These are phyloP conservation scores for Hypolimnas misippus DNA, from an alignment of 2,888 invertebrate species.

Conservation along the genomic window DNA sequence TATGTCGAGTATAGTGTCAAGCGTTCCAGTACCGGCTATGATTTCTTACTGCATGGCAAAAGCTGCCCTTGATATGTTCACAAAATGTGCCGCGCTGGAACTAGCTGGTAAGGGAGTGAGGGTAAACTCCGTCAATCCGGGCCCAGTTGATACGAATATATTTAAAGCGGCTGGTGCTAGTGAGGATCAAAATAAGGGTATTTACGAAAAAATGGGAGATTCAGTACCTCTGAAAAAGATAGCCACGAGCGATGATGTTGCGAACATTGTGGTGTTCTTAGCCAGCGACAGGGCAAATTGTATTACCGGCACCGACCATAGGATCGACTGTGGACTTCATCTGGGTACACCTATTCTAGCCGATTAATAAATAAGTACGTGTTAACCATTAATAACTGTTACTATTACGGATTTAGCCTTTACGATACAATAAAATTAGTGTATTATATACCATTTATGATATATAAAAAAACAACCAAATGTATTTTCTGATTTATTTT, in stretches of 20 bases:
- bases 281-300: slow-evolving; percentile 65
- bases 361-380: neutral
- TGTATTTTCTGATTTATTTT: neutral
- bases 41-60: slow-evolving; percentile 70
- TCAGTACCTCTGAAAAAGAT: slow-evolving; percentile 58
- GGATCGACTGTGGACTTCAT: slow-evolving; percentile 64
- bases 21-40: slow-evolving; percentile 55
- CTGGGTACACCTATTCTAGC: slow-evolving; percentile 48
- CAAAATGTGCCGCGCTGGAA: slow-evolving; percentile 66
- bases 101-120: slow-evolving; percentile 62
- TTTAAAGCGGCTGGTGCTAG: slow-evolving; percentile 61
- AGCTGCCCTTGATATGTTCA: slow-evolving; percentile 69
- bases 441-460: too few species aligned
- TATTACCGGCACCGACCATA: slow-evolving; percentile 62
- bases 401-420: too few species aligned
- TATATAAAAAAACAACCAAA: neutral
- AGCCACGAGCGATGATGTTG: slow-evolving; percentile 59
- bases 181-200: slow-evolving; percentile 51
- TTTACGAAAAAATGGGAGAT: slow-evolving; percentile 53
- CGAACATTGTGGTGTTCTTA: slow-evolving; percentile 62
- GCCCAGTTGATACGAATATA: slow-evolving; percentile 64
- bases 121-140: slow-evolving; percentile 70
- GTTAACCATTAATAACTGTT: neutral
- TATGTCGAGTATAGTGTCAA: slow-evolving; percentile 63
- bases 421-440: too few species aligned